A percentile compares a stretch with the other conserved stretches of the same genome.
Evolutionary conservation across 2,113 vertebrate species (phyloP).

Genomic region (Megalops atlanticus): DNA sequence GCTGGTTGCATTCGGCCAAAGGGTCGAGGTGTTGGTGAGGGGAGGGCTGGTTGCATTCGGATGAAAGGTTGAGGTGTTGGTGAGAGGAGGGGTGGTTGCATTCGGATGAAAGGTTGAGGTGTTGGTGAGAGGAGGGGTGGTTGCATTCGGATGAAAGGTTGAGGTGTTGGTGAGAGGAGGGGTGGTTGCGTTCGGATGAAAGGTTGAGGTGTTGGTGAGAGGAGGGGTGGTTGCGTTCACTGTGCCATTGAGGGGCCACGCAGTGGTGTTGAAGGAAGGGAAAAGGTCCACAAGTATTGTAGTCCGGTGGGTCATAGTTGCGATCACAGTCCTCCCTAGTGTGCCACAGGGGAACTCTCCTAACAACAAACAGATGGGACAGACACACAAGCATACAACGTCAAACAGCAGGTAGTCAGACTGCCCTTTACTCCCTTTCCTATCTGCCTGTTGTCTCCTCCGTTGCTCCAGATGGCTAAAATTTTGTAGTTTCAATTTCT

Average conservation of each 20-base stretch:
- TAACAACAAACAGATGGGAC: neutral
- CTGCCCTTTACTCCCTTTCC: too few relatives aligned
- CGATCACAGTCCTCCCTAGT: neutral
- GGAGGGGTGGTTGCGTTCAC: neutral
- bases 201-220: neutral
- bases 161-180: neutral
- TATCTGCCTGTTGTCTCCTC: too few relatives aligned
- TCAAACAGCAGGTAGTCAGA: too few relatives aligned
- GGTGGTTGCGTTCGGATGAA: neutral
- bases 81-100: neutral
- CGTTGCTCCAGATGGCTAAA: too few relatives aligned
- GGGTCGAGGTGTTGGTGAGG: neutral
- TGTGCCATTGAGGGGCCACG: neutral
- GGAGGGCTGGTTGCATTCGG: neutral
- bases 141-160: neutral
- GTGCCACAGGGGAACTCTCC: conserved; percentile 22
- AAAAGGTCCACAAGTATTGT: neutral
- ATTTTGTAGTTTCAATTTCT: too few relatives aligned
- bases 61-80: neutral
- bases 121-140: neutral
- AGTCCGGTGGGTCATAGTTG: conserved; percentile 4
- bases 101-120: neutral
- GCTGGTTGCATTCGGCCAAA: neutral
- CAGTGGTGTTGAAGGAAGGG: conserved; percentile 7
- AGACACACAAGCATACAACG: neutral